Evolutionary conservation across 1,140 invertebrate genomes (phyloP).

Genomic region (Galleria mellonella): DNA sequence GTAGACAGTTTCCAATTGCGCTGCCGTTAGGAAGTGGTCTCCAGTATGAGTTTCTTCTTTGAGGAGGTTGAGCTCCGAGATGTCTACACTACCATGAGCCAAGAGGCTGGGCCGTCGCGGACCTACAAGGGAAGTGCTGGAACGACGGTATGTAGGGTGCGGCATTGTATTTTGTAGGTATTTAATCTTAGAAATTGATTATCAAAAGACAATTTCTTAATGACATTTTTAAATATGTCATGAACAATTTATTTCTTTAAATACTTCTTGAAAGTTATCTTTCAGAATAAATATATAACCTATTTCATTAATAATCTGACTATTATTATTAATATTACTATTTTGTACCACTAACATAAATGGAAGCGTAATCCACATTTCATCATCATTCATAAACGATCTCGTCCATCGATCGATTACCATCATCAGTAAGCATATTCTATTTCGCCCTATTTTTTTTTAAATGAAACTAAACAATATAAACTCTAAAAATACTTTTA

Average conservation of each 20-base stretch:
- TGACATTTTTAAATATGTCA: too few species aligned
- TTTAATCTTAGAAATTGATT: slow-evolving; percentile 7
- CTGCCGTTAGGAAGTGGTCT: slow-evolving; percentile 77
- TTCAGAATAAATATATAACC: too few species aligned
- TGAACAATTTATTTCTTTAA: too few species aligned
- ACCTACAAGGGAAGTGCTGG: slow-evolving; percentile 23
- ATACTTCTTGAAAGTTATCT: too few species aligned
- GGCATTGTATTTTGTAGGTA: slow-evolving; percentile 18
- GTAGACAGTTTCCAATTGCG: slow-evolving; percentile 56
- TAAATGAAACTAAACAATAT: slow-evolving; percentile 1
- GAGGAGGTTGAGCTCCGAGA: slow-evolving; percentile 59
- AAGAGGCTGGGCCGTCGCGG: slow-evolving; percentile 17
- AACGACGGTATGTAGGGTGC: slow-evolving; percentile 17
- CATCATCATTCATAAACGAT: too few species aligned
- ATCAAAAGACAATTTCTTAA: too few species aligned
- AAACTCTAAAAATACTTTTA: slow-evolving; percentile 4
- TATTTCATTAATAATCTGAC: too few species aligned
- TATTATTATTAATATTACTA: too few species aligned
- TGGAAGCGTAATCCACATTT: too few species aligned
- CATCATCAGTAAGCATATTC: not conserved
- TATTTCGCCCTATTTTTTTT: too few species aligned
- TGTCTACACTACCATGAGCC: slow-evolving; percentile 8
- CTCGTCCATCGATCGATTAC: too few species aligned
- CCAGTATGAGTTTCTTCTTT: slow-evolving; percentile 86
- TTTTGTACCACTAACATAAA: too few species aligned